Percentiles rank a stretch among this genome's conserved stretches.
Conservation (phyloP, 2,113 vertebrate species). For the Crotalus viridis region DNA sequence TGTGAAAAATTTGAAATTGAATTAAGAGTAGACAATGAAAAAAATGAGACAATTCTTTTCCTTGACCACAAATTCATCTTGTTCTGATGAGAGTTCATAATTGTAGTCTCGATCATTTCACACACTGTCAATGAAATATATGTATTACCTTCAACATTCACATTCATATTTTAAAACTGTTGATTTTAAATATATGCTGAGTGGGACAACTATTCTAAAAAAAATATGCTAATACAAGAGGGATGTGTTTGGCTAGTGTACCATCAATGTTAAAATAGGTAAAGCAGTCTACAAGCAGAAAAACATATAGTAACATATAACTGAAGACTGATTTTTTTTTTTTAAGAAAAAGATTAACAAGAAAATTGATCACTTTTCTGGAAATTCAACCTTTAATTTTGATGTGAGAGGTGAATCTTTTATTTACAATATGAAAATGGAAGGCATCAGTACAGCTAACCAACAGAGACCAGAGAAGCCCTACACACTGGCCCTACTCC, state of each 20-base stretch:
- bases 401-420: neutral
- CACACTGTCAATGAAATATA: neutral
- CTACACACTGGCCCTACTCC: neutral
- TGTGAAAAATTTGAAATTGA: slow-evolving; percentile 35
- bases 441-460: neutral
- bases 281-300: neutral
- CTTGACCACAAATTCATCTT: slow-evolving; percentile 11
- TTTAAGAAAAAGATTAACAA: neutral
- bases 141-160: neutral
- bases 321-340: neutral
- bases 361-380: neutral
- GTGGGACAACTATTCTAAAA: neutral
- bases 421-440: neutral
- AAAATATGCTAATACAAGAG: neutral
- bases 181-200: neutral
- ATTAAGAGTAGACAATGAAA: neutral
- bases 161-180: neutral
- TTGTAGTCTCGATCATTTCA: neutral
- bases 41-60: neutral
- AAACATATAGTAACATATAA: neutral
- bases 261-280: neutral
- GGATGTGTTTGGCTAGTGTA: neutral
- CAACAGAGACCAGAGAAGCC: neutral
- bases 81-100: neutral
- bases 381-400: neutral